These are phyloP conservation scores for Pandemis cinnamomeana DNA, from an alignment of 2,888 invertebrate genomes.

Conservation along the genomic window DNA sequence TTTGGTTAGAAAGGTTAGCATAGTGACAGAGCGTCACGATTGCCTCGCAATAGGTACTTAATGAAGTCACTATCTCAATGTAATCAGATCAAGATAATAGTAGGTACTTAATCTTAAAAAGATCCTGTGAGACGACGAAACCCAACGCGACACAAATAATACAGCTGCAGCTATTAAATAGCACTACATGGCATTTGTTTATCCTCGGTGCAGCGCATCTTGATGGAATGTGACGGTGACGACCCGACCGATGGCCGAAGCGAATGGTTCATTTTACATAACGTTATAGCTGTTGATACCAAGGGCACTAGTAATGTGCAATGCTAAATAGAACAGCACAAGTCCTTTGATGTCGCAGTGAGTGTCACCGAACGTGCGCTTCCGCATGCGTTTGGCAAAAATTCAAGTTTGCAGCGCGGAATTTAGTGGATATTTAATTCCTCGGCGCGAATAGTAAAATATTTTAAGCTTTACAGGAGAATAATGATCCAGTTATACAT, in stretches of 20 bases:
- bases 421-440: conserved; percentile 19
- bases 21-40: background rate
- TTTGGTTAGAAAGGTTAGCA: background rate
- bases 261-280: conserved; percentile 1
- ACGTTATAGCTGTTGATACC: background rate
- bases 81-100: background rate
- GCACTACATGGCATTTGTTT: background rate
- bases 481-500: background rate
- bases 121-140: background rate
- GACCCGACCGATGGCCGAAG: background rate
- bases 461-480: background rate
- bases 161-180: background rate
- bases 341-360: background rate
- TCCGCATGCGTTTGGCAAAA: conserved; percentile 30
- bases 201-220: background rate
- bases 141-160: background rate
- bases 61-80: background rate
- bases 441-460: conserved; percentile 6
- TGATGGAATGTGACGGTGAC: background rate
- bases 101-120: no score
- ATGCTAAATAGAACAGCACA: background rate
- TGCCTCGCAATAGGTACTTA: background rate
- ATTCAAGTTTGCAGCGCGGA: conserved; percentile 13
- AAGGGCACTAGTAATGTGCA: conserved; percentile 3
- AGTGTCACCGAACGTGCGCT: background rate